These are phyloP conservation scores for Sminthurinus signatus DNA, from an alignment of 1,140 invertebrate species.

Conservation along the genomic window DNA sequence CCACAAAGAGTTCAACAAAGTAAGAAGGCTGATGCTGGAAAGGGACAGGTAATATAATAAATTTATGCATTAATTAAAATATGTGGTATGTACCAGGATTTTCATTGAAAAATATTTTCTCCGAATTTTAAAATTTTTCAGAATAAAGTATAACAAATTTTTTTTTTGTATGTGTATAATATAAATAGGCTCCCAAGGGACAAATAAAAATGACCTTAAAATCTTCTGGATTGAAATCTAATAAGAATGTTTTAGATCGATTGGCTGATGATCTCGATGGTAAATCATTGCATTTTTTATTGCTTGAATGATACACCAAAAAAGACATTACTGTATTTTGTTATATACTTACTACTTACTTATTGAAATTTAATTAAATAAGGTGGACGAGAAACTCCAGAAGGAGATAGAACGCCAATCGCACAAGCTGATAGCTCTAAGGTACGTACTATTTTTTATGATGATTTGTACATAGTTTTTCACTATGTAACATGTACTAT, in stretches of 20 bases:
- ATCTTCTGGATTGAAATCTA: conserved; percentile 39
- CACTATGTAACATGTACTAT: too few species aligned
- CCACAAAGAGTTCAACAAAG: neutral
- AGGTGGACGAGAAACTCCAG: too few species aligned
- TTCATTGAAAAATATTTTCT: neutral
- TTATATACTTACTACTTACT: too few species aligned
- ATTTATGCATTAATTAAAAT: too few species aligned
- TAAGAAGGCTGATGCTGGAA: neutral
- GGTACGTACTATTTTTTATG: too few species aligned
- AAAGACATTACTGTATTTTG: too few species aligned
- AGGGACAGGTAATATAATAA: conserved; percentile 6
- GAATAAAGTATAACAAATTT: neutral
- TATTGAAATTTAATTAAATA: too few species aligned
- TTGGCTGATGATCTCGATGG: conserved; percentile 41
- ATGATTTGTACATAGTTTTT: too few species aligned
- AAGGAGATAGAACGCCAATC: conserved; percentile 13
- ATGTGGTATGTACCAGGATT: too few species aligned
- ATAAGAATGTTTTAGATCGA: conserved; percentile 43
- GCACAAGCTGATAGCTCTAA: conserved; percentile 25
- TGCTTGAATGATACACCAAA: too few species aligned
- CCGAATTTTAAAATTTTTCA: neutral
- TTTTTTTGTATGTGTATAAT: too few species aligned
- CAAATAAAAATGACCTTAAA: conserved; percentile 66
- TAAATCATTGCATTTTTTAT: too few species aligned
- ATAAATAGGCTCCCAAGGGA: conserved; percentile 51